phyloP scores from a whole-genome alignment of 2,797 vertebrate species.

The Enteromius anoplus region DNA sequence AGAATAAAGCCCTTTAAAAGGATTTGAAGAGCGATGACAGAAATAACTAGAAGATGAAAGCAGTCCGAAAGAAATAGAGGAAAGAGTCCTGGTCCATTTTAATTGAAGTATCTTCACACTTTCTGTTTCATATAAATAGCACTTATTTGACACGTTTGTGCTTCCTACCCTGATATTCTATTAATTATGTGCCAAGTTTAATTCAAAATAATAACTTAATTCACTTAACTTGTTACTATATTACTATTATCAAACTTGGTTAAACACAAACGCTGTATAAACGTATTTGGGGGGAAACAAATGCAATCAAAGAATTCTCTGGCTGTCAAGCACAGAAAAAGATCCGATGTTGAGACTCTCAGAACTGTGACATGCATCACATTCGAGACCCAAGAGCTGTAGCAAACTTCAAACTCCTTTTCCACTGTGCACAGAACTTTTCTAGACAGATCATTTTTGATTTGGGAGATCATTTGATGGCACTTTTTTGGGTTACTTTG shows the following conservation, averaged over 20 bases:
- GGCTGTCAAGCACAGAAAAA: slow-evolving; percentile 57
- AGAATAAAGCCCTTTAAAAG: background rate
- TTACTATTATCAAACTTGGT: slow-evolving; percentile 46
- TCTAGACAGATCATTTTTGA: slow-evolving; percentile 50
- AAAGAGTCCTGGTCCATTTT: slow-evolving; percentile 13
- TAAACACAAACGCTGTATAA: slow-evolving; percentile 28
- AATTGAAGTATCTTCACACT: slow-evolving; percentile 30
- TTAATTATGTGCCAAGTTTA: slow-evolving; percentile 75
- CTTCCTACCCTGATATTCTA: slow-evolving; percentile 62
- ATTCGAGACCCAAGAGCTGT: slow-evolving; percentile 57
- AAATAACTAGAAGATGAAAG: slow-evolving; percentile 6
- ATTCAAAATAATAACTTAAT: slow-evolving; percentile 11
- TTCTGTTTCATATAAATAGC: slow-evolving; percentile 46
- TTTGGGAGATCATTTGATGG: slow-evolving; percentile 46
- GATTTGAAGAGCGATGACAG: slow-evolving; percentile 1
- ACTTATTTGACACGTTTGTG: slow-evolving; percentile 45
- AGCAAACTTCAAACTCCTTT: slow-evolving; percentile 59
- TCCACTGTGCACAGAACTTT: slow-evolving; percentile 62
- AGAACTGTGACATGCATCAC: slow-evolving; percentile 39
- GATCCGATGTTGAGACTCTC: slow-evolving; percentile 41
- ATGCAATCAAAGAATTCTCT: slow-evolving; percentile 44
- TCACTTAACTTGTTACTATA: slow-evolving; percentile 35
- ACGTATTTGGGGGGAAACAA: slow-evolving; percentile 25
- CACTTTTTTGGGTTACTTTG: slow-evolving; percentile 48
- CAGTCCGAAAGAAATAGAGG: background rate